Base-by-base conservation (phyloP, 1,140 invertebrate genomes). In the Trichonephila inaurata region DNA sequence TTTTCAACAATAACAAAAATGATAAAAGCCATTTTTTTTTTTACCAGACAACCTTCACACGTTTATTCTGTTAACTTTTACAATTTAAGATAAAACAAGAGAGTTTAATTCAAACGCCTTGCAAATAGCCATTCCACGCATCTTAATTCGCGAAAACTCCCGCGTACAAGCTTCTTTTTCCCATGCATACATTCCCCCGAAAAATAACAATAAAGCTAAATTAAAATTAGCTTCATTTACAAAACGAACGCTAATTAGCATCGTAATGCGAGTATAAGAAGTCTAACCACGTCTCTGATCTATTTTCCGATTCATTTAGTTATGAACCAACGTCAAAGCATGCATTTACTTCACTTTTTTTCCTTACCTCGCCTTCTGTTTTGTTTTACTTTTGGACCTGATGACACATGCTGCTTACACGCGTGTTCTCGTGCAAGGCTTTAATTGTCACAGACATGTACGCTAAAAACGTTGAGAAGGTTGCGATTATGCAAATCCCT, bases 281-380 rank as follows among this genome's bases (percentile, higher is more conserved):
- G 72, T 77, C 72, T 12, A 33, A 18, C 4, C 72, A 77, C 72
- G 72, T 77, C 14, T 77, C 33, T 40, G 72, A 40, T 77, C 72
- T 77, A 77, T 77, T 77, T 77, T 77, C 72, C 28, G 28, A 77
- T 33, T 77, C 72, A 33, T 33, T 77, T 77, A 77, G 72, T 77
- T 77, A 77, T 77, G 72, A 40, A 77, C 72, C 72, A 33, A 33
- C 28, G 33, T 40, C 72, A 19, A 51, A 77, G 72, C 72, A 28
- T 28, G 18, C 72, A 33, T 77, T 77, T 28, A 77, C 18, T 40
- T 18, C 33, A 16, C 14, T 18, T 33, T 51, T 51, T 33, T 24
- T 14, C 4, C 24, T 33, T 16, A 19, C 7, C n/a, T 28, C 66
- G 10, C 66, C 72, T 18, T 33, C 18, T 77, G 18, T 77, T 77